Percentiles rank a stretch among this genome's conserved stretches.
phyloP scores from a whole-genome alignment of 2,797 vertebrate species.

The Onychomys leucogaster region DNA sequence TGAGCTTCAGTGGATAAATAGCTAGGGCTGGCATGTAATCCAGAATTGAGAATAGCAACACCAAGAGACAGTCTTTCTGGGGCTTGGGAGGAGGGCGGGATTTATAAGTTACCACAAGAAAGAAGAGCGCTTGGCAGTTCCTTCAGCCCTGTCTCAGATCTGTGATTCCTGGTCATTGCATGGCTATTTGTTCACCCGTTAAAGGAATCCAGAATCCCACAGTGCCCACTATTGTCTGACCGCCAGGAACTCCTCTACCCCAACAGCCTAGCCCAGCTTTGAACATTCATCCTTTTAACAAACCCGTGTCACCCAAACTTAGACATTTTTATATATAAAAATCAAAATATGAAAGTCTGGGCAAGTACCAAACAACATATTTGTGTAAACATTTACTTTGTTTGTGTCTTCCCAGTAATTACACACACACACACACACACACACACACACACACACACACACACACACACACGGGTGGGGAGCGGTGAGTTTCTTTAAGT shows the following conservation, averaged over 20 bases:
- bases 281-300: not conserved
- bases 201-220: not conserved
- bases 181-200: not conserved
- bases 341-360: not conserved
- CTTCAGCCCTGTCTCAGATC: not conserved
- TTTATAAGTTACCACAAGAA: not conserved
- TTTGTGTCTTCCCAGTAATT: not conserved
- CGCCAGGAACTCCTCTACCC: not conserved
- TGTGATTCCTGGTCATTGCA: not conserved
- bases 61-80: not conserved
- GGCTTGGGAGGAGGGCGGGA: no score
- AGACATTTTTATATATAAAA: not conserved
- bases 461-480: not conserved
- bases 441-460: not conserved
- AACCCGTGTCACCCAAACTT: not conserved
- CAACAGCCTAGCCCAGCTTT: not conserved
- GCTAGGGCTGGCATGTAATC: not conserved
- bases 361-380: not conserved
- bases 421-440: accelerated
- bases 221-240: not conserved
- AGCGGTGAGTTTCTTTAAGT: not conserved
- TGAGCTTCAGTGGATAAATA: not conserved
- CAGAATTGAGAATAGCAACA: not conserved
- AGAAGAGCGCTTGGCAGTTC: not conserved
- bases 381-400: not conserved